Evolutionary conservation across 2,797 vertebrate genomes (phyloP), one percentile per base, ranked within the genome.

Genomic region (Uromys caudimaculatus): DNA sequence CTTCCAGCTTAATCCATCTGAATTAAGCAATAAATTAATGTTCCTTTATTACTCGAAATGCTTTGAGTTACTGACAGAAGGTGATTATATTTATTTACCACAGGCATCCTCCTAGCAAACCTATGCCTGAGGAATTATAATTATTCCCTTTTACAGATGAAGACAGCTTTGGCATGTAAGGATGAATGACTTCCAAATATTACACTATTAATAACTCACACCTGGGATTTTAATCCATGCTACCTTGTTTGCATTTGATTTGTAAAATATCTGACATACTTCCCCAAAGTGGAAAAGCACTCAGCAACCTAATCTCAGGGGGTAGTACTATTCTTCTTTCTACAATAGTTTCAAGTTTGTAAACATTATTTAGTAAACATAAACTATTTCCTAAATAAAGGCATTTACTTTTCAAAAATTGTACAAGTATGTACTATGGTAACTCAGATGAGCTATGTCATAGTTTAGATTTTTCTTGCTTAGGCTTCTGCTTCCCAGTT

Each of bases 1-100:
- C 81, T 91, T 69, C 58, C 75, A 44, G n/a, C 79, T 85, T 69
- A 96, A 85, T 67, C 23, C 54, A 89, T 9, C 50, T n/a, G 44
- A n/a, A n/a, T n/a, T 23, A n/a, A 13, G 3, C 47, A 85, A 67
- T 67, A 35, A 50, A 47, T 35, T 64, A 8, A 52, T 29, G 11
- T n/a, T 50, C 60, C 60, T 50, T 50, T 85, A 35, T n/a, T 60
- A 21, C 81, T 21, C 60, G 56, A 96, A 89, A 77, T 91, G 56
- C n/a, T 93, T 76, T 76, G 38, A 41, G 78, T 90, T 64, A 87
- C 81, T 86, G 90, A 78, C 38, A 87, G 56, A 62, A 64, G 71
- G 91, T 27, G 88, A 84, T 67, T 88, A 56, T 79, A 71, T 62
- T 54, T 91, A 67, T 62, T 91, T 90, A 85, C 27, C 82, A 93